phyloP scores from a whole-genome alignment of 2,888 invertebrate genomes.

The Volucella bombylans region DNA sequence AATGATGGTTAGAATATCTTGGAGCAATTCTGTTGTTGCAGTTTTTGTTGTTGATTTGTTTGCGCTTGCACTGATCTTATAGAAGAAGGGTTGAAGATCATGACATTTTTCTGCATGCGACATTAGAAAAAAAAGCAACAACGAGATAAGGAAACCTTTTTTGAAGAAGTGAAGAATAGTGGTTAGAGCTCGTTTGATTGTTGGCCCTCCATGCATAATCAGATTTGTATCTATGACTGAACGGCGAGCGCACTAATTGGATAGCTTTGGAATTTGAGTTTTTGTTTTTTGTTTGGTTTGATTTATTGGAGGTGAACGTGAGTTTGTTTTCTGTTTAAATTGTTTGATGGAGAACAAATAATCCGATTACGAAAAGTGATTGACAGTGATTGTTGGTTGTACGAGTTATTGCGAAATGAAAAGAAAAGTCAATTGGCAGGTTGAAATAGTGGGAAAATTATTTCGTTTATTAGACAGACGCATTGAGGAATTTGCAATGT shows the following conservation, averaged over 20 bases:
- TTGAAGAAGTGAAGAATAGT: slow-evolving; percentile 8
- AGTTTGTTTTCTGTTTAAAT: slow-evolving; percentile 25
- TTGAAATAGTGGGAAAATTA: not conserved
- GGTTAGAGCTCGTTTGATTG: slow-evolving; percentile 17
- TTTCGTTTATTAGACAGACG: not conserved
- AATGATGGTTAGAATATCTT: slow-evolving; percentile 50
- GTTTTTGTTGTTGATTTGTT: slow-evolving; percentile 40
- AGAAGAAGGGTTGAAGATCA: slow-evolving; percentile 66
- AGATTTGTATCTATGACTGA: slow-evolving; percentile 50
- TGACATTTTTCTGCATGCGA: slow-evolving; percentile 63
- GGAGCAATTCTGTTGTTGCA: slow-evolving; percentile 30
- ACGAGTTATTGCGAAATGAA: slow-evolving; percentile 24
- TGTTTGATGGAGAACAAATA: slow-evolving; percentile 29
- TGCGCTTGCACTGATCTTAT: slow-evolving; percentile 54
- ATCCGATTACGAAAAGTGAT: slow-evolving; percentile 48
- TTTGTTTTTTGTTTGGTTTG: slow-evolving; percentile 27
- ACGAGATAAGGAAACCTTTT: slow-evolving; percentile 9
- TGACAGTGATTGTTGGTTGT: slow-evolving; percentile 33
- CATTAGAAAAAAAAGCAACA: slow-evolving; percentile 52
- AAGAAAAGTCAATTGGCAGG: slow-evolving; percentile 32
- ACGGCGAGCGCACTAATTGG: slow-evolving; percentile 62
- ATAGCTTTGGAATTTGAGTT: slow-evolving; percentile 30
- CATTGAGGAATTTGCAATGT: no score
- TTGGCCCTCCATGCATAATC: slow-evolving; percentile 46
- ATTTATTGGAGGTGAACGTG: slow-evolving; percentile 10